These are phyloP conservation scores for Balaenoptera acutorostrata DNA, from an alignment of 2,113 vertebrate genomes.

Conservation along the genomic window DNA sequence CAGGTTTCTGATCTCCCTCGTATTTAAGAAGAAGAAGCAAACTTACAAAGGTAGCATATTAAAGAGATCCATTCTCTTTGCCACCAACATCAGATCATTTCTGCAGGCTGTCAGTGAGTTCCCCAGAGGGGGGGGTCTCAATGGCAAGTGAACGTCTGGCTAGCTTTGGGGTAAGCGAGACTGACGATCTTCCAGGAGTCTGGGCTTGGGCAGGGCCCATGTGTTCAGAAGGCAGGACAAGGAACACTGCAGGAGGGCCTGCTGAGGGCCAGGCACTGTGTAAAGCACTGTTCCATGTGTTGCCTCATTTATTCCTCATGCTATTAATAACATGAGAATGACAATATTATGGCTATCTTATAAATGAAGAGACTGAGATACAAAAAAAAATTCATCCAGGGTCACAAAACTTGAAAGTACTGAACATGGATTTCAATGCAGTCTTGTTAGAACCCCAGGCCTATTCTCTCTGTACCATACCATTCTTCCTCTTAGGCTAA, in stretches of 20 bases:
- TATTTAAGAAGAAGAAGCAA: background rate
- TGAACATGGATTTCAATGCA: background rate
- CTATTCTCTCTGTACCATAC: background rate
- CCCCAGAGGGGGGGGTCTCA: background rate
- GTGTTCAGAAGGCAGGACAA: background rate
- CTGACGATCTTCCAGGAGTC: background rate
- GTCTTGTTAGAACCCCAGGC: background rate
- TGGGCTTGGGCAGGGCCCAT: background rate
- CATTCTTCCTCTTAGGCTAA: background rate
- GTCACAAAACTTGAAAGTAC: background rate
- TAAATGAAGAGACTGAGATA: background rate
- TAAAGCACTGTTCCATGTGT: rapidly evolving
- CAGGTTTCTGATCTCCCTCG: background rate
- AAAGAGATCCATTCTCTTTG: background rate
- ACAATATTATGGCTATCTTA: background rate
- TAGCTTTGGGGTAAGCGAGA: background rate
- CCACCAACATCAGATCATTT: background rate
- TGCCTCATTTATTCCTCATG: background rate
- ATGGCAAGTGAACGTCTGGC: too few species aligned
- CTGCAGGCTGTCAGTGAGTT: background rate
- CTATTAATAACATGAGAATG: too few species aligned
- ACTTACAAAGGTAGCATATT: background rate
- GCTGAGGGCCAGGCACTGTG: background rate
- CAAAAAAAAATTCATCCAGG: background rate
- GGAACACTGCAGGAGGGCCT: rapidly evolving